A percentile compares a stretch with the other conserved stretches of the same genome.
These are phyloP conservation scores for Prionace glauca DNA, from an alignment of 2,797 vertebrate species.

Conservation along the genomic window DNA sequence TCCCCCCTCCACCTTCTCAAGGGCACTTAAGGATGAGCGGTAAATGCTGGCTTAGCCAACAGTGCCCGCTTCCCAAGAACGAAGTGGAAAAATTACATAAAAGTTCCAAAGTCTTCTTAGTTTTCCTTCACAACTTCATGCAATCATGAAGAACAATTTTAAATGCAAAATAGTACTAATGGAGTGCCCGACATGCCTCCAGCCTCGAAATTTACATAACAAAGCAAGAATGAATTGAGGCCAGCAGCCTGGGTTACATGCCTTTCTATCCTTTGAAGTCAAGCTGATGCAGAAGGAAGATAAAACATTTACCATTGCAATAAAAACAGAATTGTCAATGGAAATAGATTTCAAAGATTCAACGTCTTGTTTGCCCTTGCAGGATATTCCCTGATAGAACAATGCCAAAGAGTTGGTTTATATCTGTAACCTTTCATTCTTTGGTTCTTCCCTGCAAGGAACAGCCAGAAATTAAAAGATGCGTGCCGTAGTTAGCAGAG, in stretches of 20 bases:
- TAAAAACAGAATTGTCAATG: background rate
- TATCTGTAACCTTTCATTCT: background rate
- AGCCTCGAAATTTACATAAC: background rate
- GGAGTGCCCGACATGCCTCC: background rate
- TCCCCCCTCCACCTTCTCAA: too few relatives aligned
- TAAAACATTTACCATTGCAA: background rate
- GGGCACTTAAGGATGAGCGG: too few relatives aligned
- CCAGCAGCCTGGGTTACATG: background rate
- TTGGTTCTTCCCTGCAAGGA: background rate
- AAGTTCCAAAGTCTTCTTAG: background rate
- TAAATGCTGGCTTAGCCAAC: too few relatives aligned
- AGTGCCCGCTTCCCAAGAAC: too few relatives aligned
- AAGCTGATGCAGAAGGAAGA: constrained; percentile 5
- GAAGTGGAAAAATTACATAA: background rate
- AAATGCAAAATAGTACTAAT: background rate
- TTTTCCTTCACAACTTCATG: background rate
- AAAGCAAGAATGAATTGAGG: background rate
- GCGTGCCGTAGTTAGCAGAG: background rate
- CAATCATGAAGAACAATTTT: background rate
- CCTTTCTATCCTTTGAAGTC: background rate
- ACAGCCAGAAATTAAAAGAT: background rate
- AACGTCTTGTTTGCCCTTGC: background rate
- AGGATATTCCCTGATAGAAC: background rate
- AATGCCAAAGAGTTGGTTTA: background rate
- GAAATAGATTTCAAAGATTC: constrained; percentile 8